Evolutionary conservation across 1,140 invertebrate genomes (phyloP).

Genomic region (Drosophila aff.): DNA sequence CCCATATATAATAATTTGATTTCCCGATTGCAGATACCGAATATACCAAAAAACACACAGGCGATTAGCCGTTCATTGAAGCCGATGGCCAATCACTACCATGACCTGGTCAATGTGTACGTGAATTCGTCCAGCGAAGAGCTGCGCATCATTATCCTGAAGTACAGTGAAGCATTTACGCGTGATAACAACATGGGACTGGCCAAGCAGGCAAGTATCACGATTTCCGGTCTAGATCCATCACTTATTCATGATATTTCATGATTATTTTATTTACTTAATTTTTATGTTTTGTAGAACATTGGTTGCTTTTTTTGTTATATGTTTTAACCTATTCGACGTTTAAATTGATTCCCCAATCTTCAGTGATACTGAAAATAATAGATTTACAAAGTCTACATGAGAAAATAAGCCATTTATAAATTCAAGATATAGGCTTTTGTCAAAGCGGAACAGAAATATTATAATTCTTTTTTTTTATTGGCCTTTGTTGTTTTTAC

Average conservation of each 20-base stretch:
- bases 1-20: slow-evolving; percentile 8
- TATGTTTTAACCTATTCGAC: background rate
- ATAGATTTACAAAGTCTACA: background rate
- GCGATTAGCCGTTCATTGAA: slow-evolving; percentile 96
- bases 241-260: background rate
- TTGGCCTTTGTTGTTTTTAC: background rate
- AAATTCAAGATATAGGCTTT: background rate
- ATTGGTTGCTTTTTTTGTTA: background rate
- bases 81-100: slow-evolving; percentile 95
- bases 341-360: background rate
- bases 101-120: slow-evolving; percentile 94
- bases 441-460: background rate
- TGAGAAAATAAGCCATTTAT: background rate
- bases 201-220: slow-evolving; percentile 88
- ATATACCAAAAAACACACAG: slow-evolving; percentile 96
- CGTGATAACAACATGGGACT: slow-evolving; percentile 94
- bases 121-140: slow-evolving; percentile 91
- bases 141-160: slow-evolving; percentile 89
- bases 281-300: background rate
- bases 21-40: slow-evolving; percentile 86
- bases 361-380: too few relatives aligned
- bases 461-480: background rate
- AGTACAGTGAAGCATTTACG: slow-evolving; percentile 92
- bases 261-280: background rate
- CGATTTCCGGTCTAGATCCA: too few relatives aligned